Evolutionary conservation across 2,113 vertebrate species (phyloP).

Genomic region (Paratilapia polleni): DNA sequence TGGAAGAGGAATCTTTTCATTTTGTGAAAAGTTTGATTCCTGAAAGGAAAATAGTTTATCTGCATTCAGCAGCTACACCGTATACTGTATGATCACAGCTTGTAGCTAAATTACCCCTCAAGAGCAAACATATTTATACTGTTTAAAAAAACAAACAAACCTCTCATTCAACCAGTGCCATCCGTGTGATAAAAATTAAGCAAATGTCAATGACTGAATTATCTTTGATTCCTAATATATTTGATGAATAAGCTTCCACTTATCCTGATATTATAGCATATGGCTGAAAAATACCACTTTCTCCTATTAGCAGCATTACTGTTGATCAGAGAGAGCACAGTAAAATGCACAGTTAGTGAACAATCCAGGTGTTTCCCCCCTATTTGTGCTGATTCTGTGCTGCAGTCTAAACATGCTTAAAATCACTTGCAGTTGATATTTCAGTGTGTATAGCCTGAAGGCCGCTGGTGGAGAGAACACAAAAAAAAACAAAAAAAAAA

Average conservation of each 20-base stretch:
- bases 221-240: background rate
- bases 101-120: background rate
- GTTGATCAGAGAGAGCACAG: background rate
- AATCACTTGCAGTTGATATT: background rate
- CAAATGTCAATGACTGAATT: background rate
- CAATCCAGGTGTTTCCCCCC: background rate
- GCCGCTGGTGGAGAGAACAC: background rate
- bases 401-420: background rate
- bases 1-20: background rate
- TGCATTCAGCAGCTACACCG: background rate
- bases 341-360: background rate
- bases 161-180: background rate
- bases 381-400: background rate
- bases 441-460: background rate
- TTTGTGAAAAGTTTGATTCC: background rate
- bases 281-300: background rate
- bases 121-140: background rate
- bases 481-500: too few relatives aligned
- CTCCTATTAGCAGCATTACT: background rate
- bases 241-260: background rate
- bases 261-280: background rate
- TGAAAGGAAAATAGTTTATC: background rate
- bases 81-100: background rate
- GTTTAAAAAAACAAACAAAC: too few relatives aligned
- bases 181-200: background rate